These are phyloP conservation scores for Trachurus trachurus DNA, from an alignment of 2,797 vertebrate species.

Conservation along the genomic window DNA sequence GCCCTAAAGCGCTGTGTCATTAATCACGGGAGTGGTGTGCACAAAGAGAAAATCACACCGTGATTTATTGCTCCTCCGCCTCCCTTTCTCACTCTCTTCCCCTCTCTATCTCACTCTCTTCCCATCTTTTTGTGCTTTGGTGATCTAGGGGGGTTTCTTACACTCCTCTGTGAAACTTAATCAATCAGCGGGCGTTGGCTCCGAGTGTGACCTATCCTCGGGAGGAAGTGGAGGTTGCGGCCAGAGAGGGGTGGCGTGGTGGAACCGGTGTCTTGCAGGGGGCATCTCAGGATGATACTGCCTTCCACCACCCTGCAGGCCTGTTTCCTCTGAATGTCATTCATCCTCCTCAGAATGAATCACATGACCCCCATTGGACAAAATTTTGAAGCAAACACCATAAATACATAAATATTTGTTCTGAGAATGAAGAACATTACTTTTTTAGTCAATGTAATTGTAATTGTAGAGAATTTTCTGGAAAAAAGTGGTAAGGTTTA, in stretches of 20 bases:
- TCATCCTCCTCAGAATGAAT: constrained; percentile 32
- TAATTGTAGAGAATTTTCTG: no score
- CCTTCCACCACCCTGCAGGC: not conserved
- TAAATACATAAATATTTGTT: no score
- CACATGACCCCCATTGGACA: not conserved
- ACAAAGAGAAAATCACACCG: constrained; percentile 83
- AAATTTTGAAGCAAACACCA: no score
- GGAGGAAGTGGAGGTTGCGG: constrained; percentile 45
- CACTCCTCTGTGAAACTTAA: constrained; percentile 71
- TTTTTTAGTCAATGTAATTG: no score
- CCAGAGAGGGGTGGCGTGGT: constrained; percentile 10
- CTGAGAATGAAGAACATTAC: no score
- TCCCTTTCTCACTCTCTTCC: constrained; percentile 65
- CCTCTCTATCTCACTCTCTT: constrained; percentile 62
- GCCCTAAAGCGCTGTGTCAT: constrained; percentile 85
- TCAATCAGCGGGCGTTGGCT: constrained; percentile 68
- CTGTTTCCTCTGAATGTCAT: constrained; percentile 27
- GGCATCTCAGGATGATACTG: constrained; percentile 13
- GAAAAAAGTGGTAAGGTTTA: no score
- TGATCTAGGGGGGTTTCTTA: constrained; percentile 70
- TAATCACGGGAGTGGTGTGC: constrained; percentile 83
- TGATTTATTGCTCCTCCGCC: constrained; percentile 85
- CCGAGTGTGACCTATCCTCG: constrained; percentile 48
- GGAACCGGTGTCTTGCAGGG: constrained; percentile 20
- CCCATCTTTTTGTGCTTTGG: constrained; percentile 72